Evolutionary conservation across 2,113 vertebrate species (phyloP).

Genomic region (Paradoxurus hermaphroditus): DNA sequence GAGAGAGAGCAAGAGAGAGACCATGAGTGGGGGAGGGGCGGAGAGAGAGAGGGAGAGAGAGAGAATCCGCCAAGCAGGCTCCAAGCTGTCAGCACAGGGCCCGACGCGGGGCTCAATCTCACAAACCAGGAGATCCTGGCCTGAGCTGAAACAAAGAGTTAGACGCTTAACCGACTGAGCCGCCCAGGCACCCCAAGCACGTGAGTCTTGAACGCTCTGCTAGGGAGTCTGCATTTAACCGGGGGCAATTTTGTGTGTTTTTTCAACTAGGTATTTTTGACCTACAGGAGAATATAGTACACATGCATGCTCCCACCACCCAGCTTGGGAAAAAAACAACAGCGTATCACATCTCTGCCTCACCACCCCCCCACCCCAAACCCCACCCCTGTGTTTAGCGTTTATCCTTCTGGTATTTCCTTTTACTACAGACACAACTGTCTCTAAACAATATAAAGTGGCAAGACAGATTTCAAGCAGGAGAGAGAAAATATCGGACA

Average conservation of each 20-base stretch:
- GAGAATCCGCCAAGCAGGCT: too few species aligned
- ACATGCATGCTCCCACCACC: not conserved
- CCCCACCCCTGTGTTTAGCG: accelerated
- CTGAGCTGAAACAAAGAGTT: too few species aligned
- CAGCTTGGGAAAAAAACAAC: not conserved
- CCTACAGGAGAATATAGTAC: not conserved
- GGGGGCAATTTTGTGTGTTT: not conserved
- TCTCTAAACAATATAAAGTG: not conserved
- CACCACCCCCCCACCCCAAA: not conserved
- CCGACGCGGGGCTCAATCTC: too few species aligned
- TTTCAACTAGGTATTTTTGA: not conserved
- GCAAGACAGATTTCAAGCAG: not conserved
- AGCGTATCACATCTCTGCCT: not conserved
- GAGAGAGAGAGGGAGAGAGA: too few species aligned
- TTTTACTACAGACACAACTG: not conserved
- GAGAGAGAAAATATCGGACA: not conserved
- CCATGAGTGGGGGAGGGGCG: too few species aligned
- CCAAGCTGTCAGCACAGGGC: too few species aligned
- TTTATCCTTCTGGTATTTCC: not conserved
- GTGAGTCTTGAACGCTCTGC: not conserved
- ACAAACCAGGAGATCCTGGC: too few species aligned
- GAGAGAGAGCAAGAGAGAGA: too few species aligned
- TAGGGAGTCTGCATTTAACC: not conserved
- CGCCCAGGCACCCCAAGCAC: too few species aligned
- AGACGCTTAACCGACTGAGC: too few species aligned